Percentiles rank a stretch among this genome's conserved stretches.
phyloP scores from a whole-genome alignment of 2,797 vertebrate genomes.

The Thaleichthys pacificus region DNA sequence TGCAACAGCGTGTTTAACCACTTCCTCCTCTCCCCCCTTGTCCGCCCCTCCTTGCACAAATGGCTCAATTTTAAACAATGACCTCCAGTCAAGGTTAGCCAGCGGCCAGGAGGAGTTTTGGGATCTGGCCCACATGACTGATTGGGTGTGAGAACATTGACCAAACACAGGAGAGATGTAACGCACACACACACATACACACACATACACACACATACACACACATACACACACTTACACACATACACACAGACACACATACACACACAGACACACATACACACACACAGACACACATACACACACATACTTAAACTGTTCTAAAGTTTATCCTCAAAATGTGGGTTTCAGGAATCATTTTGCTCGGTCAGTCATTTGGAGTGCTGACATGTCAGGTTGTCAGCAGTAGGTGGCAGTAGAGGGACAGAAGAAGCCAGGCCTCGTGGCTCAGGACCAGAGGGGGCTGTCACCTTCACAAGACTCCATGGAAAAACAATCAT shows the following conservation, averaged over 20 bases:
- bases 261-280: neutral
- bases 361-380: no score
- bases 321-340: no score
- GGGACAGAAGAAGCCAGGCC: no score
- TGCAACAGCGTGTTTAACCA: neutral
- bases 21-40: neutral
- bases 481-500: no score
- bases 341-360: no score
- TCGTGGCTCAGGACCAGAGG: no score
- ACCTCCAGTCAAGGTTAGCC: neutral
- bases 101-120: neutral
- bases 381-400: no score
- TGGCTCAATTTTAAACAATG: neutral
- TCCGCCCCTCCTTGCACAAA: neutral
- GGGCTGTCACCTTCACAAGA: no score
- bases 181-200: neutral
- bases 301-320: no score
- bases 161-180: conserved; percentile 9
- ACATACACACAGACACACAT: neutral
- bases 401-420: no score
- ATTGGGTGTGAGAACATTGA: conserved; percentile 9
- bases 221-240: neutral
- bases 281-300: neutral
- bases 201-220: neutral
- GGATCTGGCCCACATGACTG: conserved; percentile 3